Evolutionary conservation across 2,797 vertebrate genomes (phyloP), one percentile per base, ranked within the genome.

Genomic region (Leptatherina wallacei): DNA sequence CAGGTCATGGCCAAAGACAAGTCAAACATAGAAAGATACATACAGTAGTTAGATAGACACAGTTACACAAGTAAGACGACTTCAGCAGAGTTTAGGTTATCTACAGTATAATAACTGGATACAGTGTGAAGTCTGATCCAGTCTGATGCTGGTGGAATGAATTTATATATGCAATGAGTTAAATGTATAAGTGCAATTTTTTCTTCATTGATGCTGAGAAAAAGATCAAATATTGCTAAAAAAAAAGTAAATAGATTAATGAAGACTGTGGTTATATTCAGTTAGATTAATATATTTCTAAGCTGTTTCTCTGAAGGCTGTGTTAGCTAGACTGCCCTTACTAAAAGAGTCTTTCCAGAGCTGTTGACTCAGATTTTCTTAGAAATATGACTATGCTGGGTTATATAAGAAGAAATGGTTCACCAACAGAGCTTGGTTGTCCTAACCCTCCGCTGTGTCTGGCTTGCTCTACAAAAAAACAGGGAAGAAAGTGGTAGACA

Each of bases 1-100:
- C 84, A 88, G 84, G 85, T 90, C 69, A 83, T 81, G 67, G 73
- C 67, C 58, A 78, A 20, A 61, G 71, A 67, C 30, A 69, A 35
- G 38, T 38, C 3, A 51, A 16, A 16, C 10, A 44, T 12, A 47
- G 8, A 52, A 54, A 66, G 33, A 68, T 29, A 32, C n/a, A 22
- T 27, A 51, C 54, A 58, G 60, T 69, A 65, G 60, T 35, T 29
- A 33, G 29, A 33, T 22, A 33, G 29, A 42, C 38, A 22, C 4
- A 24, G 24, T 30, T 60, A 36, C 70, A 73, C 20, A 30, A 40
- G 44, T 54, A 44, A 0, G 10, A 62, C 42, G 29, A 18, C 11
- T 44, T 42, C 3, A 32, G 32, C 27, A 35, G 7, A 11, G 8
- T 47, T 24, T 27, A 54, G 12, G 11, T 54, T 13, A 27, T n/a